These are phyloP conservation scores for Laupala kohalensis DNA, from an alignment of 1,140 invertebrate genomes.

Conservation along the genomic window DNA sequence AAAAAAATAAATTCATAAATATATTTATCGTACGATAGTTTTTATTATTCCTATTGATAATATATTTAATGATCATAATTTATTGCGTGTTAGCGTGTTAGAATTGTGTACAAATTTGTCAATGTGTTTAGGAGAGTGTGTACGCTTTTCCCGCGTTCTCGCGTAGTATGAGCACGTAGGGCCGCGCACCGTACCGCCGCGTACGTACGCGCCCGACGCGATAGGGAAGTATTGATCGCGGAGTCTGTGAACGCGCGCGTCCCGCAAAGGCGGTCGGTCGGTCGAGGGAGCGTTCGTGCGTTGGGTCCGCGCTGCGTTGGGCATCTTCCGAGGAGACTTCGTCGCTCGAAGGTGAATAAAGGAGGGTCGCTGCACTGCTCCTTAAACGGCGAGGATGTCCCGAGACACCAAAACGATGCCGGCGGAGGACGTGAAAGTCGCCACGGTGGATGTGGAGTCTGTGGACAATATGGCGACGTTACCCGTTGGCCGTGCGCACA, in stretches of 20 bases:
- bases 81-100: no score
- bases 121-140: no score
- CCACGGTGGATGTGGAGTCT: constrained; percentile 61
- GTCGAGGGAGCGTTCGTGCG: no score
- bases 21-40: neutral
- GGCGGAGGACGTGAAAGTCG: constrained; percentile 69
- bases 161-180: neutral
- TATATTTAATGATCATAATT: no score
- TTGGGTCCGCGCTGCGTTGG: no score
- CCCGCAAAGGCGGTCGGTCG: neutral
- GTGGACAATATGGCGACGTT: constrained; percentile 74
- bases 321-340: no score
- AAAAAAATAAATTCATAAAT: neutral
- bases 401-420: constrained; percentile 37
- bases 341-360: no score
- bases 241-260: neutral
- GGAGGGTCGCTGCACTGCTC: no score
- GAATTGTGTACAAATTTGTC: no score
- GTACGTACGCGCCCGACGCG: neutral
- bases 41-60: no score
- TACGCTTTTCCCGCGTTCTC: no score
- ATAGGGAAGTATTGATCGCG: neutral
- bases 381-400: neutral
- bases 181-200: neutral
- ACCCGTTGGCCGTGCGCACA: constrained; percentile 39